phyloP scores from a whole-genome alignment of 2,797 vertebrate genomes.

The Gallinago solitaria region DNA sequence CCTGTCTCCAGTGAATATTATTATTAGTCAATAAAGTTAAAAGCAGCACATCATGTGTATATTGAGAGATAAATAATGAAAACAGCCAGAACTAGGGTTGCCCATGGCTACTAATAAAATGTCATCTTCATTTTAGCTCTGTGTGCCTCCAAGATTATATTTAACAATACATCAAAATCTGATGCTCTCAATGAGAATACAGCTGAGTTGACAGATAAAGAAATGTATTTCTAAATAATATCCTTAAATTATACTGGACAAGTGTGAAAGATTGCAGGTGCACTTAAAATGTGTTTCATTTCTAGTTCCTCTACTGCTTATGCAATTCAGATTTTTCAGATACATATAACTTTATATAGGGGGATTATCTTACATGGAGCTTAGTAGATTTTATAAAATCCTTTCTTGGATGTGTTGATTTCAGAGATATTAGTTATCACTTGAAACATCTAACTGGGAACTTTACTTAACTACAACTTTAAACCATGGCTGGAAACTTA shows the following conservation, averaged over 20 bases:
- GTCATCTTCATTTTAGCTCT: conserved; percentile 2
- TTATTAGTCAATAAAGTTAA: conserved; percentile 43
- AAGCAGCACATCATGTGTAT: not conserved
- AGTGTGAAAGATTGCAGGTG: not conserved
- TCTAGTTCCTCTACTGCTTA: not conserved
- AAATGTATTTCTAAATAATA: conserved; percentile 9
- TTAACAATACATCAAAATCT: conserved; percentile 17
- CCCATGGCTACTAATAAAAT: conserved; percentile 22
- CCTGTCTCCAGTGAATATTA: not conserved
- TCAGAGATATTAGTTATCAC: not conserved
- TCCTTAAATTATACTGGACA: not conserved
- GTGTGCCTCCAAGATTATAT: not conserved
- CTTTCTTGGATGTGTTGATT: not conserved
- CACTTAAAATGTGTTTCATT: not conserved
- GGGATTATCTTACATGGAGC: not conserved
- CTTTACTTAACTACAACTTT: not conserved
- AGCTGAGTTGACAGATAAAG: not conserved
- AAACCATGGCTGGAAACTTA: not conserved
- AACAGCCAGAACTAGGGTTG: not conserved
- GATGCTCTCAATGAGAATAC: not conserved
- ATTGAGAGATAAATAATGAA: not conserved
- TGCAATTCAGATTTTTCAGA: not conserved
- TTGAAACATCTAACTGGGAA: not conserved
- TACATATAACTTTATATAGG: not conserved
- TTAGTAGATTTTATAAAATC: not conserved